Conservation (phyloP, 2,888 invertebrate species). For the Brachycybe producta region DNA sequence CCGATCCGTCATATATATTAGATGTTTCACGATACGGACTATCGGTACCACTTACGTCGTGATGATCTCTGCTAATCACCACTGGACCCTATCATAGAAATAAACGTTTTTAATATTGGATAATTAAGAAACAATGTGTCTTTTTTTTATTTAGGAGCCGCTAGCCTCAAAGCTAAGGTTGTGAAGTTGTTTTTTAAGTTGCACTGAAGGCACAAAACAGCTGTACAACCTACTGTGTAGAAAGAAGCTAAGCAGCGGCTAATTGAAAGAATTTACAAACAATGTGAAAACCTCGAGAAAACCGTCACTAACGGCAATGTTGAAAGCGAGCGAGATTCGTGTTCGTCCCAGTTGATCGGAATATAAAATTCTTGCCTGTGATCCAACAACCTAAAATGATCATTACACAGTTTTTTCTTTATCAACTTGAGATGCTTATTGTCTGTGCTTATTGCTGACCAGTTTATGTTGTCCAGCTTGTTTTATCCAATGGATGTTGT, state of each 20-base stretch:
- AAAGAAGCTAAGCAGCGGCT: too few species aligned
- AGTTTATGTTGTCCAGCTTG: conserved; percentile 42
- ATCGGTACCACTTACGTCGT: conserved; percentile 50
- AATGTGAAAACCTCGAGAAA: conserved; percentile 38
- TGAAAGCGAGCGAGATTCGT: conserved; percentile 43
- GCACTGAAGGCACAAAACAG: too few species aligned
- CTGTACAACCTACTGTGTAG: too few species aligned
- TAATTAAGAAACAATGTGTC: too few species aligned
- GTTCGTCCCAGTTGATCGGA: conserved; percentile 43
- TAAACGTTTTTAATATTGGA: too few species aligned
- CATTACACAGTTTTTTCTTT: too few species aligned
- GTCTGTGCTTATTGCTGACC: too few species aligned
- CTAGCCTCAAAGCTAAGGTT: too few species aligned
- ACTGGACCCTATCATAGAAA: conserved; percentile 37
- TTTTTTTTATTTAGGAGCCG: too few species aligned
- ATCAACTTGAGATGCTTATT: background rate
- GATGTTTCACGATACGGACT: conserved; percentile 48
- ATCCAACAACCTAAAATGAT: conserved; percentile 39
- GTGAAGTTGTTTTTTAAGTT: too few species aligned
- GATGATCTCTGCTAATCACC: conserved; percentile 48
- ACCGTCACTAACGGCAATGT: conserved; percentile 39
- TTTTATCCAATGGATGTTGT: conserved; percentile 46
- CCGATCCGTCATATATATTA: conserved; percentile 48
- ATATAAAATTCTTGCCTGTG: conserved; percentile 46
- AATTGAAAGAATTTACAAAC: too few species aligned